phyloP scores from a whole-genome alignment of 2,888 invertebrate genomes.

The Malthinus seriepunctatus region DNA sequence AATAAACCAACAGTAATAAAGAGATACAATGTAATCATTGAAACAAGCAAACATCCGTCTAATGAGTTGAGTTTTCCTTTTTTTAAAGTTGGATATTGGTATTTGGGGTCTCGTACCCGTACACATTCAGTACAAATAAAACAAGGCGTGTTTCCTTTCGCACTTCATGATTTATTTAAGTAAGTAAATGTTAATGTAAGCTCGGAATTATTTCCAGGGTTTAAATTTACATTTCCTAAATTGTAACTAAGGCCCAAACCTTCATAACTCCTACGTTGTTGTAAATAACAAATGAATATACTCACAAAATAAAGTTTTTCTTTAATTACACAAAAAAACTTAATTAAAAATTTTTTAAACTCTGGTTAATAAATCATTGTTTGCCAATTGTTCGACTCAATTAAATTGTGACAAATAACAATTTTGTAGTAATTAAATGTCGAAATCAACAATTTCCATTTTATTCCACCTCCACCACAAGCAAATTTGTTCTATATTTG shows the following conservation, averaged over 20 bases:
- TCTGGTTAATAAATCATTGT: too few relatives aligned
- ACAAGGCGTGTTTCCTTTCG: too few relatives aligned
- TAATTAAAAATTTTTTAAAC: too few relatives aligned
- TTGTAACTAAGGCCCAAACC: neutral
- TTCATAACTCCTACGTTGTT: neutral
- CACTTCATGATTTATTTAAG: neutral
- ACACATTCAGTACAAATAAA: neutral
- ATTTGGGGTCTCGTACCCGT: neutral
- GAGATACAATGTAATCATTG: conserved; percentile 12
- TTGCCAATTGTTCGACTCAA: too few relatives aligned
- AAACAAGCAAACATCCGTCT: conserved; percentile 12
- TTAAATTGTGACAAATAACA: too few relatives aligned
- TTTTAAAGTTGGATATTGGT: neutral
- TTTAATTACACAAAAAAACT: too few relatives aligned
- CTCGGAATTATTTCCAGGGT: conserved; percentile 4
- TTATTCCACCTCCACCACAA: neutral
- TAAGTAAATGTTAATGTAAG: conserved; percentile 3
- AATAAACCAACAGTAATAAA: conserved; percentile 13
- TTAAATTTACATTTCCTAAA: conserved; percentile 5
- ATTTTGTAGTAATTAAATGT: too few relatives aligned
- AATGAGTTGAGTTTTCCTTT: conserved; percentile 1
- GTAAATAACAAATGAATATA: neutral
- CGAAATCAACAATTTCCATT: too few relatives aligned
- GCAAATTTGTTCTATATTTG: neutral
- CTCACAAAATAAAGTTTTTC: neutral